Conservation (phyloP, 2,797 vertebrate genomes). For the Acrossocheilus wenchowensis region DNA sequence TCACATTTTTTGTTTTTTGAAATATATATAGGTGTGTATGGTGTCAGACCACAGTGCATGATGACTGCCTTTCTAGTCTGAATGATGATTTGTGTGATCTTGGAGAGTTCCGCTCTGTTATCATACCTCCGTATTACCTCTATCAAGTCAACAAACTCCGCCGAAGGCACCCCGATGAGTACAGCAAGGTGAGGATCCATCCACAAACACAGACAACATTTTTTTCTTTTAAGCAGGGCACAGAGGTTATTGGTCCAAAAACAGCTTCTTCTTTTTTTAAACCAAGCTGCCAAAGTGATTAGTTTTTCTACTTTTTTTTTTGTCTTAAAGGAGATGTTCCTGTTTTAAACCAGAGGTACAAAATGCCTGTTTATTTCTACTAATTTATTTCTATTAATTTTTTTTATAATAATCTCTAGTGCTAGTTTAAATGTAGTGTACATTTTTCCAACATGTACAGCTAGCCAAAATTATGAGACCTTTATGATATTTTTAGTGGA, state of each 20-base stretch:
- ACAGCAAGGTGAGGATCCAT: slow-evolving; percentile 79
- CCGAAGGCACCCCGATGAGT: slow-evolving; percentile 83
- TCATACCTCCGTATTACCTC: slow-evolving; percentile 93
- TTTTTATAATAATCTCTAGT: background rate
- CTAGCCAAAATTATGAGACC: background rate
- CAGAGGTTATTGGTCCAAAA: background rate
- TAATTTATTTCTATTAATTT: background rate
- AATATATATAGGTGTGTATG: slow-evolving; percentile 86
- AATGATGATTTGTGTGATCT: slow-evolving; percentile 82
- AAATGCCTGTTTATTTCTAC: background rate
- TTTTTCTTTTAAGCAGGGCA: background rate
- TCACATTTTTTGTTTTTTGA: background rate
- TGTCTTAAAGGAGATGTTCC: background rate
- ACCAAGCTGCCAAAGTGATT: background rate
- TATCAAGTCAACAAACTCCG: slow-evolving; percentile 86
- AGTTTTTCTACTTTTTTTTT: background rate
- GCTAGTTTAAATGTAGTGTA: background rate
- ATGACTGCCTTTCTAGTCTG: slow-evolving; percentile 85
- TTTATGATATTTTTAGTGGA: background rate
- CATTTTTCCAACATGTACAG: background rate
- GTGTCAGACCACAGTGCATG: slow-evolving; percentile 94
- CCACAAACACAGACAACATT: background rate
- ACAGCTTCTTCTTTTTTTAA: background rate
- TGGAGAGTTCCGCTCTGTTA: slow-evolving; percentile 91
- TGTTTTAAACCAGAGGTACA: background rate